Conservation (phyloP, 1,140 invertebrate genomes). For the Bactericera cockerelli region DNA sequence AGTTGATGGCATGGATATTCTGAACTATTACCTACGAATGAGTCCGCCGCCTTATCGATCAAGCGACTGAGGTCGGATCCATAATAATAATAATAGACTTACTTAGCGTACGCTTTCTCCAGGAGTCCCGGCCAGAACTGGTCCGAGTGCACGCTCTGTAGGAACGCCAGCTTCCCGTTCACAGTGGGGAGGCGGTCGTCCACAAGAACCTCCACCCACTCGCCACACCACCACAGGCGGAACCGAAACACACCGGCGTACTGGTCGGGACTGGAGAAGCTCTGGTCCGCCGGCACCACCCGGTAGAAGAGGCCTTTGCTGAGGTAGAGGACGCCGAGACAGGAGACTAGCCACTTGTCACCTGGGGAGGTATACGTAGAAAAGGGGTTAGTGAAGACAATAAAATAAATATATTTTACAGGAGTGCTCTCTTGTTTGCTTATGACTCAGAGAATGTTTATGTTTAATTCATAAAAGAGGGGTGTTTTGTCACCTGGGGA, state of each 20-base stretch:
- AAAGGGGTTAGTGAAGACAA: no score
- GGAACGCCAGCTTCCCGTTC: slow-evolving; percentile 77
- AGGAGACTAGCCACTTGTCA: slow-evolving; percentile 81
- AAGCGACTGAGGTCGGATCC: no score
- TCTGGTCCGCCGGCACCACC: slow-evolving; percentile 90
- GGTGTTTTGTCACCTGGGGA: slow-evolving; percentile 62
- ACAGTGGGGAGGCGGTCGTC: slow-evolving; percentile 92
- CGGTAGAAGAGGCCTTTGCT: slow-evolving; percentile 82
- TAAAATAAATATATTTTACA: no score
- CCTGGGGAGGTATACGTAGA: slow-evolving; percentile 34
- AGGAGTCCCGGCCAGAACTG: slow-evolving; percentile 90
- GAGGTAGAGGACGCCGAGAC: slow-evolving; percentile 66
- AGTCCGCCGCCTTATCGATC: no score
- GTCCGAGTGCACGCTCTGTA: slow-evolving; percentile 71
- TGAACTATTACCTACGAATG: no score
- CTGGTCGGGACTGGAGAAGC: slow-evolving; percentile 37
- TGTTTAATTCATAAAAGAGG: no score
- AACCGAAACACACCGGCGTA: slow-evolving; percentile 82
- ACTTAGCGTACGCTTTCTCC: slow-evolving; percentile 98
- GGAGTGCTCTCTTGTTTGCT: no score
- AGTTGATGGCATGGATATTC: no score
- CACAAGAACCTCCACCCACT: slow-evolving; percentile 89
- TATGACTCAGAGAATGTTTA: no score
- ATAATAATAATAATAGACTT: no score
- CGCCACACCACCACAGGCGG: slow-evolving; percentile 86